A percentile compares a stretch with the other conserved stretches of the same genome.
Conservation (phyloP, 2,888 invertebrate species). For the Callinectes sapidus region DNA sequence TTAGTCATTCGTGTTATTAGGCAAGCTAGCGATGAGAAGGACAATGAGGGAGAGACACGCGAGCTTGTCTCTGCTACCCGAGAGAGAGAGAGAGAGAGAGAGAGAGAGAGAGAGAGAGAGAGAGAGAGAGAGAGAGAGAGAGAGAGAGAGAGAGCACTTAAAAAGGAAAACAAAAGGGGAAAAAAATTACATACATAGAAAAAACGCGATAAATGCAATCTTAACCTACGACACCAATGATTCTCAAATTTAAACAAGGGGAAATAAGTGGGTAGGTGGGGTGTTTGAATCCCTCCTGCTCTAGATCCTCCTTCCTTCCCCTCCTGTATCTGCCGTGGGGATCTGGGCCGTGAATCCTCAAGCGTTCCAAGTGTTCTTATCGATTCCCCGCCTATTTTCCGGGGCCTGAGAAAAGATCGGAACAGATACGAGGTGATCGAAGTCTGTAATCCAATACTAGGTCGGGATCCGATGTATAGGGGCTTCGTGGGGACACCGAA, state of each 20-base stretch:
- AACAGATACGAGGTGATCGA: conserved; percentile 16
- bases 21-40: neutral
- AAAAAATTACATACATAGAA: neutral
- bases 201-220: neutral
- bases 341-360: conserved; percentile 2
- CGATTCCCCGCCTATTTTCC: conserved; percentile 8
- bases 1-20: neutral
- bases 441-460: neutral
- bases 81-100: neutral
- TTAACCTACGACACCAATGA: neutral
- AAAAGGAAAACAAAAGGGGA: too few relatives aligned
- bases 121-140: conserved; percentile 8
- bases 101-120: conserved; percentile 1
- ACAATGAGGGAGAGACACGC: neutral
- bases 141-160: neutral
- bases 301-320: neutral
- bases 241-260: neutral
- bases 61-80: neutral
- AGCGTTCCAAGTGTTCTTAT: conserved; percentile 10
- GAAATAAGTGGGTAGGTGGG: neutral
- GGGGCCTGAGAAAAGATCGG: neutral
- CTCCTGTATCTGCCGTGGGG: neutral
- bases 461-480: neutral
- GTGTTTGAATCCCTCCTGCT: neutral
- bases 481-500: neutral